A percentile compares a stretch with the other conserved stretches of the same genome.
Conservation (phyloP, 2,113 vertebrate species). For the Psettodes erumei region DNA sequence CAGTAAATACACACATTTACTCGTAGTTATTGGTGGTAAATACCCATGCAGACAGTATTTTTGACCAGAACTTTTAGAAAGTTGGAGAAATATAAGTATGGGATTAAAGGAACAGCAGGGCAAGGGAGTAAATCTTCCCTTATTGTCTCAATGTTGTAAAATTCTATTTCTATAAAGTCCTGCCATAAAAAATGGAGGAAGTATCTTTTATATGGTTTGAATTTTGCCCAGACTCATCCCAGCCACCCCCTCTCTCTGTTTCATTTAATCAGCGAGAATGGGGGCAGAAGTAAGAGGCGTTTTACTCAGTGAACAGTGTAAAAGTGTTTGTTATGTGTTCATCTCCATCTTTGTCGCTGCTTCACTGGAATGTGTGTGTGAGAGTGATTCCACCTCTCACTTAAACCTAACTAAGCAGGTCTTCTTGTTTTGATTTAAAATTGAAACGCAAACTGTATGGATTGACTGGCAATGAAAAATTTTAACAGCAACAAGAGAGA, state of each 20-base stretch:
- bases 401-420: too few species aligned
- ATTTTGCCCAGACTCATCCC: too few species aligned
- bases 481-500: neutral
- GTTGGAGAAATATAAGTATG: neutral
- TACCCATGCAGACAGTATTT: neutral
- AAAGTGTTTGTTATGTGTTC: neutral
- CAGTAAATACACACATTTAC: neutral
- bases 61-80: neutral
- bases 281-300: neutral
- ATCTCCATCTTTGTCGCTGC: neutral
- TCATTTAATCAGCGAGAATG: neutral
- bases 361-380: neutral
- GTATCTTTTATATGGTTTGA: too few species aligned
- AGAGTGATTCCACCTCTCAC: too few species aligned
- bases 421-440: too few species aligned
- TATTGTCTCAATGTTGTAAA: too few species aligned
- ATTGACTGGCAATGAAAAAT: neutral
- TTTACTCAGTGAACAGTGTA: neutral
- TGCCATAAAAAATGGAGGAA: too few species aligned
- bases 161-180: too few species aligned
- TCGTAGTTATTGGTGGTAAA: neutral
- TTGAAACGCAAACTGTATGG: too few species aligned
- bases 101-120: neutral
- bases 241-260: neutral
- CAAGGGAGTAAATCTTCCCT: neutral